These are phyloP conservation scores for Carterocephalus palaemon DNA, from an alignment of 2,888 invertebrate genomes.

Conservation along the genomic window DNA sequence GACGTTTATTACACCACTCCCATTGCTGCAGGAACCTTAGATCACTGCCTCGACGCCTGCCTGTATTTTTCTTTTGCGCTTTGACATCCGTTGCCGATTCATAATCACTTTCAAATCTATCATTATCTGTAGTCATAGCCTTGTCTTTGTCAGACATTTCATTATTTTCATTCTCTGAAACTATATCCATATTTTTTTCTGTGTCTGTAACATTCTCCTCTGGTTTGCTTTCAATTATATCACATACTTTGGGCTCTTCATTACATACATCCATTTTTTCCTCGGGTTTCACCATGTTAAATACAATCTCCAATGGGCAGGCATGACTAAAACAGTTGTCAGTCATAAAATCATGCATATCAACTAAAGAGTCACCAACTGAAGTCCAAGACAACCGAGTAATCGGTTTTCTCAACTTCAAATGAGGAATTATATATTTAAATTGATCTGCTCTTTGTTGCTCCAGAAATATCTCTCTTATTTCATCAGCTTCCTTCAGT, in stretches of 20 bases:
- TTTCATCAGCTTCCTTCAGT: slow-evolving; percentile 77
- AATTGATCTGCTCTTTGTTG: slow-evolving; percentile 73
- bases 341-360: slow-evolving; percentile 81
- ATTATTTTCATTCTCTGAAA: slow-evolving; percentile 61
- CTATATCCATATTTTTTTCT: slow-evolving; percentile 53
- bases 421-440: slow-evolving; percentile 73
- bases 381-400: slow-evolving; percentile 81
- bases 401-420: slow-evolving; percentile 80
- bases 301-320: slow-evolving; percentile 59
- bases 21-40: slow-evolving; percentile 85
- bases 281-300: slow-evolving; percentile 49
- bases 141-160: slow-evolving; percentile 68
- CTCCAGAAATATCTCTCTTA: slow-evolving; percentile 76
- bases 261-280: slow-evolving; percentile 60
- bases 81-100: slow-evolving; percentile 51
- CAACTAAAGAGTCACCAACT: slow-evolving; percentile 81
- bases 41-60: slow-evolving; percentile 85
- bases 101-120: slow-evolving; percentile 46
- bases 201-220: slow-evolving; percentile 41
- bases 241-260: slow-evolving; percentile 53
- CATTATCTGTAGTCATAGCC: slow-evolving; percentile 53
- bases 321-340: slow-evolving; percentile 80
- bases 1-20: slow-evolving; percentile 85
- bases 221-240: slow-evolving; percentile 44
- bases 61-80: slow-evolving; percentile 68